Evolutionary conservation across 2,888 invertebrate species (phyloP).

Genomic region (Crepidodera aurea): DNA sequence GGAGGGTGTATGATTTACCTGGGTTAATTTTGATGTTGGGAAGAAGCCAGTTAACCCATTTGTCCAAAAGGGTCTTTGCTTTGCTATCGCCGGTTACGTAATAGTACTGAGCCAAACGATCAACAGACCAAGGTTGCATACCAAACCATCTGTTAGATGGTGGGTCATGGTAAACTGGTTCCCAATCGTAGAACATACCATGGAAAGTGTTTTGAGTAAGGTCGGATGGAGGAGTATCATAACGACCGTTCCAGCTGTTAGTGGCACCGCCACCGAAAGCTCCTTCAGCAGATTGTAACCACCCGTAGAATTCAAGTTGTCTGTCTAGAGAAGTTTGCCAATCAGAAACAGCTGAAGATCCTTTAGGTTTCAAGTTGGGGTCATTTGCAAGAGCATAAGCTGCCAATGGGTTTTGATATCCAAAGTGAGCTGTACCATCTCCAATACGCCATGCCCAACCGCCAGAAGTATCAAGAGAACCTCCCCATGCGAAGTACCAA

Average conservation of each 20-base stretch:
- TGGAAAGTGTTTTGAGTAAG: constrained; percentile 43
- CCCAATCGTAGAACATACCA: constrained; percentile 49
- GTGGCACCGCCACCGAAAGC: constrained; percentile 49
- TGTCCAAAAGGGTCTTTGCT: constrained; percentile 41
- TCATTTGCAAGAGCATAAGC: constrained; percentile 42
- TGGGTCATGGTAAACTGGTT: constrained; percentile 48
- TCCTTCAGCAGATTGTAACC: constrained; percentile 44
- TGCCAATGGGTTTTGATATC: constrained; percentile 47
- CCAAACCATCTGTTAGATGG: constrained; percentile 49
- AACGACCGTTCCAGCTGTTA: constrained; percentile 47
- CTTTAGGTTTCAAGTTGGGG: constrained; percentile 41
- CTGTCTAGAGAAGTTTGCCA: constrained; percentile 44
- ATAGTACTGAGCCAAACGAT: constrained; percentile 47
- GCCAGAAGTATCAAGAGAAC: constrained; percentile 36
- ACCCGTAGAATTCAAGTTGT: constrained; percentile 46
- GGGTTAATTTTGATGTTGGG: constrained; percentile 33
- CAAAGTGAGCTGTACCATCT: constrained; percentile 46
- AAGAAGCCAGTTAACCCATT: constrained; percentile 45
- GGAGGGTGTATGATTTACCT: constrained; percentile 40
- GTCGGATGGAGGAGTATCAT: constrained; percentile 41
- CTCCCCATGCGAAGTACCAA: constrained; percentile 48
- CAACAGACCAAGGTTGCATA: constrained; percentile 49
- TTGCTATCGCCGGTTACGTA: constrained; percentile 42
- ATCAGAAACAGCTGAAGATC: constrained; percentile 42
- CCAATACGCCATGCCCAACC: constrained; percentile 48